Conservation (phyloP, 2,797 vertebrate species). For the Sebastes iracundus region DNA sequence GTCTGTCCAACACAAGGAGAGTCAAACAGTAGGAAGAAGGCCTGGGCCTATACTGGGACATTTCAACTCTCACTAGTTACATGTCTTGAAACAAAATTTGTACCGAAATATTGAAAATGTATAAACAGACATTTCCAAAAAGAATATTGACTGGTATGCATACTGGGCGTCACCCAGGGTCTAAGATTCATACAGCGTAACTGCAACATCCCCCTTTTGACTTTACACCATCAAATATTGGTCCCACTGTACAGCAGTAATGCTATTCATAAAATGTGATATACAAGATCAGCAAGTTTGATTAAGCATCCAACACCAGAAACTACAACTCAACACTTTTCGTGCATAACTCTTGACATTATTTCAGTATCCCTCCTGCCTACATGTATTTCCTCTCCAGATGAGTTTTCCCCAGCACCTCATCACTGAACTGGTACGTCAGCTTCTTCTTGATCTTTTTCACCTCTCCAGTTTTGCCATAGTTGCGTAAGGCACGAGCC, state of each 20-base stretch:
- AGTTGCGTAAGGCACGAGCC: slow-evolving; percentile 97
- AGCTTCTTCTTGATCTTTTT: slow-evolving; percentile 99
- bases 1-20: neutral
- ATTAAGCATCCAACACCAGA: slow-evolving; percentile 12
- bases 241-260: slow-evolving; percentile 9
- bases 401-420: slow-evolving; percentile 91
- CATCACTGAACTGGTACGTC: slow-evolving; percentile 99
- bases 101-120: neutral
- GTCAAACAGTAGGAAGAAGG: neutral
- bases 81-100: neutral
- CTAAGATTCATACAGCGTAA: neutral
- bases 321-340: neutral
- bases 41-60: neutral
- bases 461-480: slow-evolving; percentile 99
- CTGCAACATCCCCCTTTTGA: neutral
- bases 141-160: neutral
- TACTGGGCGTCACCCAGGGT: neutral
- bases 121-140: neutral
- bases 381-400: slow-evolving; percentile 89
- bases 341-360: neutral
- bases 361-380: slow-evolving; percentile 9
- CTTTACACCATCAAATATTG: neutral
- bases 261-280: slow-evolving; percentile 24
- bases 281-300: neutral
- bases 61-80: neutral